Conservation (phyloP, 2,797 vertebrate genomes). For the Spea hammondii region DNA sequence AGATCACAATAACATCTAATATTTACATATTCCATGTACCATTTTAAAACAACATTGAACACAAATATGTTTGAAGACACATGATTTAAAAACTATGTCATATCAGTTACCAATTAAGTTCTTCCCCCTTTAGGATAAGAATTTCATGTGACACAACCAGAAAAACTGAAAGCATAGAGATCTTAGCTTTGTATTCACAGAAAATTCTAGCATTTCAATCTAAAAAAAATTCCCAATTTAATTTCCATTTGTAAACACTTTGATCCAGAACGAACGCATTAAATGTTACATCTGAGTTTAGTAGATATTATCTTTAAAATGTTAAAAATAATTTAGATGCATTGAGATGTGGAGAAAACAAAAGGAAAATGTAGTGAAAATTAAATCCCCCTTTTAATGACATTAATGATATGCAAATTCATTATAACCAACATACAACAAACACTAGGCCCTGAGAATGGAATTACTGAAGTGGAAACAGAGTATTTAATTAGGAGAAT, state of each 20-base stretch:
- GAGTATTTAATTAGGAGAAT: conserved; percentile 51
- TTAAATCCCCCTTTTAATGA: conserved; percentile 13
- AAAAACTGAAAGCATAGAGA: too few relatives aligned
- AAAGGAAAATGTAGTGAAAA: conserved; percentile 15
- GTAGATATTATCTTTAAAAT: conserved; percentile 7
- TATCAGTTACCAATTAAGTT: too few relatives aligned
- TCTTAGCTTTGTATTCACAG: too few relatives aligned
- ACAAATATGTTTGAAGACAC: too few relatives aligned
- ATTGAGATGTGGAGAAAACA: conserved; percentile 12
- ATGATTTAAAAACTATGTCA: too few relatives aligned
- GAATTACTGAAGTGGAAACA: conserved; percentile 51
- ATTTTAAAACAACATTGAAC: too few relatives aligned
- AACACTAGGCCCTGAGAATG: conserved; percentile 41
- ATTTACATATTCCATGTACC: too few relatives aligned
- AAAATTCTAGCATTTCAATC: too few relatives aligned
- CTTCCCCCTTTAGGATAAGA: too few relatives aligned
- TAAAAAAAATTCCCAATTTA: too few relatives aligned
- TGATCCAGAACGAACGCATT: conserved; percentile 16
- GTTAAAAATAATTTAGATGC: conserved; percentile 10
- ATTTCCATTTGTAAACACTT: conserved; percentile 22
- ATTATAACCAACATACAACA: conserved; percentile 42
- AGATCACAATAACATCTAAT: too few relatives aligned
- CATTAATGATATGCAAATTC: conserved; percentile 44
- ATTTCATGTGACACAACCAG: too few relatives aligned
- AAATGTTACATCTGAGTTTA: background rate